Evolutionary conservation across 2,113 vertebrate species (phyloP).

Genomic region (Rhabdornis inornatus): DNA sequence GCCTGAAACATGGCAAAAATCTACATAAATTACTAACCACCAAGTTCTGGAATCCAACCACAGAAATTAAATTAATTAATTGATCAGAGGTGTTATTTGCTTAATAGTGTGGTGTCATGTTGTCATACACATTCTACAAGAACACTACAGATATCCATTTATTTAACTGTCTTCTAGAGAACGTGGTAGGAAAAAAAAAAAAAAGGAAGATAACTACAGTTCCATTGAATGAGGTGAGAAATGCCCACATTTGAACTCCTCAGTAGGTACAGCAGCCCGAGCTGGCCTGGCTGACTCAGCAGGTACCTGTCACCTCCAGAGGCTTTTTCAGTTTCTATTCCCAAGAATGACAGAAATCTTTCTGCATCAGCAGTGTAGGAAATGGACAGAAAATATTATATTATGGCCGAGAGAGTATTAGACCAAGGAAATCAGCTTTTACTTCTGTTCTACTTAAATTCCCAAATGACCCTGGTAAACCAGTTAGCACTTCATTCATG

Average conservation of each 20-base stretch:
- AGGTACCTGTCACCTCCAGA: neutral
- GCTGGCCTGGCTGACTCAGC: neutral
- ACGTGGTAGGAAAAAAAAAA: neutral
- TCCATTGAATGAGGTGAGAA: neutral
- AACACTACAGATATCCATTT: neutral
- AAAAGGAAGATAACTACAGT: neutral
- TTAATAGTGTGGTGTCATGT: neutral
- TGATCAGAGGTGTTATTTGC: neutral
- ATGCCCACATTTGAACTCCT: neutral
- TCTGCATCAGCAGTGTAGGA: neutral
- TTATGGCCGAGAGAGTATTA: neutral
- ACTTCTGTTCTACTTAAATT: neutral
- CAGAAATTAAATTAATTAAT: neutral
- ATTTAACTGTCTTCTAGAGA: neutral
- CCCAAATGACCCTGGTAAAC: neutral
- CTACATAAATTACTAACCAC: neutral
- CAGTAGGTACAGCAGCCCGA: neutral
- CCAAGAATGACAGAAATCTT: neutral
- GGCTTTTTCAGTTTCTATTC: neutral
- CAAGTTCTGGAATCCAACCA: neutral
- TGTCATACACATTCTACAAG: neutral
- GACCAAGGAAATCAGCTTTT: neutral
- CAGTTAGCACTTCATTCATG: neutral
- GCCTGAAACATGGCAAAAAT: neutral
- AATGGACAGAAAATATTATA: neutral